Evolutionary conservation across 2,888 invertebrate genomes (phyloP).

Genomic region (Platycheirus albimanus): DNA sequence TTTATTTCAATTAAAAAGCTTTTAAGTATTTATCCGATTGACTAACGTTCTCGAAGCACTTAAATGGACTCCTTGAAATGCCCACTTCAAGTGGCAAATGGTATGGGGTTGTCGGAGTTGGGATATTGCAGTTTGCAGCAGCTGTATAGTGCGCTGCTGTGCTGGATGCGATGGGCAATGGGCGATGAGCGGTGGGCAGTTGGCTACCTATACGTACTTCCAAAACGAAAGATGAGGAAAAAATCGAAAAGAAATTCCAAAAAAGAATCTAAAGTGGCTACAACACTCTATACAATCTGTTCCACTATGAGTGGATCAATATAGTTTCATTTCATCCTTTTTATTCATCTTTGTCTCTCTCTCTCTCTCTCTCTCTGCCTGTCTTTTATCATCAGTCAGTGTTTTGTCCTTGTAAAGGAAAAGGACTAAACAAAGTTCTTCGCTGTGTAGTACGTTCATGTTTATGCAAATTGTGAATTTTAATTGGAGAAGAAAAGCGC

Average conservation of each 20-base stretch:
- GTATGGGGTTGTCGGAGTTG: background rate
- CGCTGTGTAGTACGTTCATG: slow-evolving; percentile 46
- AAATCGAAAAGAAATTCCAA: slow-evolving; percentile 64
- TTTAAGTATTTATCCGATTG: slow-evolving; percentile 75
- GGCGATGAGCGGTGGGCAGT: no score
- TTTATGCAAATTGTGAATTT: slow-evolving; percentile 73
- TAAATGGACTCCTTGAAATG: slow-evolving; percentile 73
- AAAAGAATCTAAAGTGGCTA: slow-evolving; percentile 66
- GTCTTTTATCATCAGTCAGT: slow-evolving; percentile 43
- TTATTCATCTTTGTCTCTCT: background rate
- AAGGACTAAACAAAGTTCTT: slow-evolving; percentile 52
- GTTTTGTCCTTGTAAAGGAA: slow-evolving; percentile 54
- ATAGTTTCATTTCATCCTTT: slow-evolving; percentile 43
- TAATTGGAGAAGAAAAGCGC: slow-evolving; percentile 71
- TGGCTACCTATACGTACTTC: background rate
- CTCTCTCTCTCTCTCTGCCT: background rate
- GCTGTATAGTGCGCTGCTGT: slow-evolving; percentile 3
- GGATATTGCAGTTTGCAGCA: background rate
- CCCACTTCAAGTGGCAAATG: slow-evolving; percentile 24
- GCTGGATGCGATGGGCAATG: no score
- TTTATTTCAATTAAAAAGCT: slow-evolving; percentile 75
- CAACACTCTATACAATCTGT: slow-evolving; percentile 60
- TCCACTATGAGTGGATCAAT: slow-evolving; percentile 50
- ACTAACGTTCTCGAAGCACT: slow-evolving; percentile 74
- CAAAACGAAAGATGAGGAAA: slow-evolving; percentile 26